phyloP scores from a whole-genome alignment of 2,888 invertebrate species.

The Lasioglossum morio region DNA sequence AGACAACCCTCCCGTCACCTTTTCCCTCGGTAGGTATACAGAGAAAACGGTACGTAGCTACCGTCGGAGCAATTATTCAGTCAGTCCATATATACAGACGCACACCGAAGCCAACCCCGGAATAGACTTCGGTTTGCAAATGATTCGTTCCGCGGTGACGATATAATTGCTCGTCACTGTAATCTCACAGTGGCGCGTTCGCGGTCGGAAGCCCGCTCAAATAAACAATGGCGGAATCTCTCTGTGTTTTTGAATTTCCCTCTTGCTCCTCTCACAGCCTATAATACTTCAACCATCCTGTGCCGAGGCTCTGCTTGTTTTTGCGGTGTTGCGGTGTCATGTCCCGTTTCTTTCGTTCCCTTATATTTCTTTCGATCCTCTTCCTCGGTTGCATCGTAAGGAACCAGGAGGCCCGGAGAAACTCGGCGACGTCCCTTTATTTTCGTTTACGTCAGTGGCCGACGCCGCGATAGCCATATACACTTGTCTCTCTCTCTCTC shows the following conservation, averaged over 20 bases:
- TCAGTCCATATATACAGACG: conserved; percentile 65
- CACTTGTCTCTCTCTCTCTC: not conserved
- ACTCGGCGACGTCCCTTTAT: conserved; percentile 50
- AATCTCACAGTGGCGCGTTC: conserved; percentile 50
- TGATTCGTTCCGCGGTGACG: conserved; percentile 66
- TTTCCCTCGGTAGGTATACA: conserved; percentile 42
- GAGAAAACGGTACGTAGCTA: conserved; percentile 54
- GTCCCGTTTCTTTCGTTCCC: conserved; percentile 24
- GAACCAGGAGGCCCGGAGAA: conserved; percentile 38
- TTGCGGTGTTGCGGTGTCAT: not conserved
- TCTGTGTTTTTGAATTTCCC: conserved; percentile 9
- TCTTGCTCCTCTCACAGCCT: conserved; percentile 5
- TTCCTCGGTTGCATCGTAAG: conserved; percentile 31
- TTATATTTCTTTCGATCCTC: not conserved
- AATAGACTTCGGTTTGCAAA: conserved; percentile 72
- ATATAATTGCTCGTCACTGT: conserved; percentile 61
- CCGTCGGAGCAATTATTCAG: conserved; percentile 75
- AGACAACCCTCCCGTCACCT: conserved; percentile 27
- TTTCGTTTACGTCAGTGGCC: conserved; percentile 54
- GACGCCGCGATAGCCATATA: conserved; percentile 25
- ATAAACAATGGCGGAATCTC: conserved; percentile 52
- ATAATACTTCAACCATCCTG: not conserved
- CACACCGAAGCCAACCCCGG: conserved; percentile 47
- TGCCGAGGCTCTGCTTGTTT: not conserved
- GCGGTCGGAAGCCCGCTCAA: conserved; percentile 41